Percentiles rank a stretch among this genome's conserved stretches.
Conservation (phyloP, 23 tunicate genomes). For the Trididemnum nubilum region DNA sequence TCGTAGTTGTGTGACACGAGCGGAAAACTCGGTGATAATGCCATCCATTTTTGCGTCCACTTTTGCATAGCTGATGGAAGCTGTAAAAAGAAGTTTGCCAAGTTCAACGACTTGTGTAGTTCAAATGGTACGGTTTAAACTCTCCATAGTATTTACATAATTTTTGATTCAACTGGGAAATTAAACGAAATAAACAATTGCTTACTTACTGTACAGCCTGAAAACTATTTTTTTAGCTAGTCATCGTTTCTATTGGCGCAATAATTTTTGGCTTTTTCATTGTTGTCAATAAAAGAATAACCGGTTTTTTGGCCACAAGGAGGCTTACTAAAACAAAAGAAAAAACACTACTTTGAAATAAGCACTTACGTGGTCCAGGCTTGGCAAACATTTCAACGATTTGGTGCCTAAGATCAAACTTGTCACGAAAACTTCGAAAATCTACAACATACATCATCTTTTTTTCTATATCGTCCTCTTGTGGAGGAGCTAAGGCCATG, state of each 20-base stretch:
- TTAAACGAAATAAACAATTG: too few species aligned
- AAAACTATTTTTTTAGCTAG: too few species aligned
- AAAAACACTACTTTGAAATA: too few species aligned
- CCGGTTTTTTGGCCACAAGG: too few species aligned
- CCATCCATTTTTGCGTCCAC: slow-evolving; percentile 77
- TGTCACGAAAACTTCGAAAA: slow-evolving; percentile 56
- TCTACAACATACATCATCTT: slow-evolving; percentile 58
- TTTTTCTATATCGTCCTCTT: slow-evolving; percentile 20
- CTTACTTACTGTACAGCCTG: too few species aligned
- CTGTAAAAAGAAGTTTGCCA: slow-evolving; percentile 31
- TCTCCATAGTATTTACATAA: background rate
- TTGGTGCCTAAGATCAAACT: slow-evolving; percentile 42
- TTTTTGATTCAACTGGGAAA: too few species aligned
- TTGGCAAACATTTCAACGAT: slow-evolving; percentile 68
- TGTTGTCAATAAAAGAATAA: too few species aligned
- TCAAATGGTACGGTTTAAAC: background rate
- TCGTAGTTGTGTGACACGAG: slow-evolving; percentile 35
- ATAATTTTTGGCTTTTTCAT: too few species aligned
- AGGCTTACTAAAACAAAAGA: too few species aligned
- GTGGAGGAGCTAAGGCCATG: slow-evolving; percentile 39
- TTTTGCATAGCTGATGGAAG: slow-evolving; percentile 59
- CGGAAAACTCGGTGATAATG: slow-evolving; percentile 53
- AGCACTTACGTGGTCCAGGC: slow-evolving; percentile 91
- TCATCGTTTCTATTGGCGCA: too few species aligned
- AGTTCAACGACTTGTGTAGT: background rate